Percentiles rank a stretch among this genome's conserved stretches.
Evolutionary conservation across 2,888 invertebrate genomes (phyloP).

Genomic region (Zygogramma bicolorata): DNA sequence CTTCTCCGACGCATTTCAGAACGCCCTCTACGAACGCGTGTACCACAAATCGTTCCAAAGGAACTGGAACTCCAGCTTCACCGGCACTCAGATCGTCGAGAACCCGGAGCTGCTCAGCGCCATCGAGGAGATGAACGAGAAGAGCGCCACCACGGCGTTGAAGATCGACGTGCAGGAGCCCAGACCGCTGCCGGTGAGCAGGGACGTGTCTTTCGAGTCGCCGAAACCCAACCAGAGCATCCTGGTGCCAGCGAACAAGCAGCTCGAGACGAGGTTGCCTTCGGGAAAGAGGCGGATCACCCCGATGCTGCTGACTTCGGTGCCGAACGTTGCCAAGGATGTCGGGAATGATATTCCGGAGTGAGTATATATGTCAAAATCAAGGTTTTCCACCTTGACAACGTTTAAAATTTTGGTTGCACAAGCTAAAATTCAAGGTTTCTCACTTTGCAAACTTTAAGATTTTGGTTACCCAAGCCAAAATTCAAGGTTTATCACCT

Average conservation of each 20-base stretch:
- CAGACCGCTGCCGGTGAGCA: slow-evolving; percentile 47
- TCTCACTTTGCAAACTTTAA: too few relatives aligned
- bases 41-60: slow-evolving; percentile 83
- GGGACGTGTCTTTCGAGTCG: slow-evolving; percentile 52
- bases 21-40: slow-evolving; percentile 84
- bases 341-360: slow-evolving; percentile 14
- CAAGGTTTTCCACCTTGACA: not conserved
- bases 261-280: slow-evolving; percentile 93
- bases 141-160: slow-evolving; percentile 59
- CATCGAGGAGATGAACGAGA: slow-evolving; percentile 69
- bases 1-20: too few relatives aligned
- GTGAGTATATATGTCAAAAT: too few relatives aligned
- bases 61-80: slow-evolving; percentile 66
- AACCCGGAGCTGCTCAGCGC: slow-evolving; percentile 74
- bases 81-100: slow-evolving; percentile 75
- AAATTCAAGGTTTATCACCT: too few relatives aligned
- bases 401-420: too few relatives aligned
- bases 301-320: slow-evolving; percentile 84
- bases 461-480: too few relatives aligned
- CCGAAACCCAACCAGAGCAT: slow-evolving; percentile 60
- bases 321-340: slow-evolving; percentile 38
- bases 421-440: too few relatives aligned
- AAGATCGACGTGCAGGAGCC: slow-evolving; percentile 38
- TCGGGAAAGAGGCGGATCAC: slow-evolving; percentile 97
- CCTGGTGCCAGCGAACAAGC: slow-evolving; percentile 83